Evolutionary conservation across 2,797 vertebrate genomes (phyloP).

Genomic region (Percopsis omiscomaycus): DNA sequence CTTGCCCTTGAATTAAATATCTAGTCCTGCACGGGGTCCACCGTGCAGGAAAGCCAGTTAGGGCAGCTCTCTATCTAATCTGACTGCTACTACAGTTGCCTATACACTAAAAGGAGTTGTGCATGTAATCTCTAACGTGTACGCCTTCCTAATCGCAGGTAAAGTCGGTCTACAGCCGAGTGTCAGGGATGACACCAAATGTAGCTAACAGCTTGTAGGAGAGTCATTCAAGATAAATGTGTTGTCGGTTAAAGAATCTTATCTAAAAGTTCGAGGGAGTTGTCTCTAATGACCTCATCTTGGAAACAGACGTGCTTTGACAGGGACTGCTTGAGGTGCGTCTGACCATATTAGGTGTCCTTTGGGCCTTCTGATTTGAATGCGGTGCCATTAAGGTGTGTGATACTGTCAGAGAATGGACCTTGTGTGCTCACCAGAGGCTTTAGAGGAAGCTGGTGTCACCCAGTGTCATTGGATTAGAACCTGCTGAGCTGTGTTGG

Average conservation of each 20-base stretch:
- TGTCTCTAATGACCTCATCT: too few species aligned
- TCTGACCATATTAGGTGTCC: background rate
- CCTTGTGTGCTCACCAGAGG: constrained; percentile 29
- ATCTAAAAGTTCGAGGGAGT: background rate
- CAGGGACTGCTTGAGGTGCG: background rate
- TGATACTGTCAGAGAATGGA: constrained; percentile 2
- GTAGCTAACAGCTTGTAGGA: too few species aligned
- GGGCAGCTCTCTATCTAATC: constrained; percentile 55
- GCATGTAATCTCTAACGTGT: constrained; percentile 5
- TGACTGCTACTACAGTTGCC: constrained; percentile 31
- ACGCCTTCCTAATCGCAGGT: background rate
- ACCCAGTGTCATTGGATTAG: constrained; percentile 65
- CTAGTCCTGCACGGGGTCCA: constrained; percentile 1
- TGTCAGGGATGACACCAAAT: too few species aligned
- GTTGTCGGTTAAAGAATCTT: background rate
- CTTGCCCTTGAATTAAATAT: constrained; percentile 26
- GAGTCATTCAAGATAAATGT: background rate
- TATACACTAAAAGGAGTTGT: background rate
- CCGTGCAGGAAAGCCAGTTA: constrained; percentile 15
- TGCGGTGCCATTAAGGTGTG: background rate
- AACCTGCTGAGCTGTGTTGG: constrained; percentile 61
- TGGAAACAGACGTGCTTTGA: too few species aligned
- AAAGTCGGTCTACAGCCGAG: background rate
- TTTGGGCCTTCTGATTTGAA: constrained; percentile 12
- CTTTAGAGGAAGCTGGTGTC: constrained; percentile 56